Base-by-base conservation (phyloP, 2,113 vertebrate species). In the Atrichornis clamosus region DNA sequence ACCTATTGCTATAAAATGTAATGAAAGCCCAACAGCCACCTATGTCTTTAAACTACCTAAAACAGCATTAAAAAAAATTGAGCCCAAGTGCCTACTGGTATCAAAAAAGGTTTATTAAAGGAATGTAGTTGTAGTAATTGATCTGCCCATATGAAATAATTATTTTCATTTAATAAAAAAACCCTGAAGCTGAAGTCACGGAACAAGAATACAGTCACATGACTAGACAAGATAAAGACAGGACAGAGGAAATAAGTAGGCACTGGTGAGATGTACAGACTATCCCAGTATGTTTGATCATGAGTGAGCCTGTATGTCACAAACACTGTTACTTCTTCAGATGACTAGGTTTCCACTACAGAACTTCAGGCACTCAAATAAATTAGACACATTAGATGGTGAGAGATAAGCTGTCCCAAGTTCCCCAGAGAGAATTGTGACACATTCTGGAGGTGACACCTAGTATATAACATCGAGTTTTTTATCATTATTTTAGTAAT, bases 401-500 rank as follows among this genome's bases (percentile, higher is more conserved):
- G 0, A 74, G 52, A 84, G 33, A 28, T 30, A 81, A 35, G 17
- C 69, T 50, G 26, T 67, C 67, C 28, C 37, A 49, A 15, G 6
- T 26, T 69, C 44, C 65, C 65, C 53, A 78, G 26, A 81, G 53
- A 80, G 42, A 70, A 59, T 1, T 68, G 39, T 27, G 55, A 83
- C 65, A 82, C 16, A 35, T 64, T 78, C 80, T 75, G 53, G 41
- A 83, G 15, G 19, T 44, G 65, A 68, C 28, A 84, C 8, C 22
- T 56, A 65, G 42, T 3, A 2, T n/a, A 22, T 22, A 92, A 69
- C 17, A 88, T 58, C 22, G 70, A 76, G 46, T 30, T 35, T 87
- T 87, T 78, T 82, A 78, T 84, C 62, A 35, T 70, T 78, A 88
- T 77, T 94, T 93, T 46, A 87, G 44, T 77, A 86, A 93, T 75